Evolutionary conservation across 2,888 invertebrate species (phyloP), one percentile per base, ranked within the genome.

Genomic region (Furcula furcula): DNA sequence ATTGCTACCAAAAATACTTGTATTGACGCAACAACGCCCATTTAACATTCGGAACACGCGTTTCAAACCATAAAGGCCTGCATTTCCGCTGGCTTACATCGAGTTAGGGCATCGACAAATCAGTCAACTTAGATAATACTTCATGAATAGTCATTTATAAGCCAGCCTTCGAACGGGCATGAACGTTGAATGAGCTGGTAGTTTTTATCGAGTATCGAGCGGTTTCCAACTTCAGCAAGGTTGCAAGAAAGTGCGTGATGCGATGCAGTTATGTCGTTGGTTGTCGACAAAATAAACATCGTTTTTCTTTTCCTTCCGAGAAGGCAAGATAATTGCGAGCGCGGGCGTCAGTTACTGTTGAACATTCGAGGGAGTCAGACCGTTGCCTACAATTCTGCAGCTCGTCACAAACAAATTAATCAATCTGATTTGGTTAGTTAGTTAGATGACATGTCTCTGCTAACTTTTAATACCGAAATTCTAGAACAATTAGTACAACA

Each of bases 11-110:
- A 40, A 49, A 30, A 46, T 22, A 31, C 22, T 40, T 32, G 37
- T 35, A 62, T 68, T 79, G 80, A 79, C 78, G 76, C 58, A 72
- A 57, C 35, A 30, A 52, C 55, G 44, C 48, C 40, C 54, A 54
- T 65, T 76, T 66, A 56, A 43, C 54, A 86, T 82, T 80, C 83
- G 50, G 48, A 40, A 49, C 74, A 73, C 65, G 73, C 54, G 47
- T 49, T 48, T 56, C 65, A 56, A 47, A 60, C 83, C 76, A 74
- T 78, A 79, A 70, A 64, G 52, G 76, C 54, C 34, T 76, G 77
- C 76, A 78, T 80, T 77, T 86, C 86, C 84, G 82, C 49, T 67
- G 75, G 56, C 43, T 51, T 62, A 50, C 45, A 49, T 68, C 73
- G 35, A 43, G 50, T 75, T 71, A 68, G 80, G 82, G 52, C 65